Percentiles rank a stretch among this genome's conserved stretches.
Conservation (phyloP, 2,888 invertebrate genomes). For the Amblyjoppa proteus region DNA sequence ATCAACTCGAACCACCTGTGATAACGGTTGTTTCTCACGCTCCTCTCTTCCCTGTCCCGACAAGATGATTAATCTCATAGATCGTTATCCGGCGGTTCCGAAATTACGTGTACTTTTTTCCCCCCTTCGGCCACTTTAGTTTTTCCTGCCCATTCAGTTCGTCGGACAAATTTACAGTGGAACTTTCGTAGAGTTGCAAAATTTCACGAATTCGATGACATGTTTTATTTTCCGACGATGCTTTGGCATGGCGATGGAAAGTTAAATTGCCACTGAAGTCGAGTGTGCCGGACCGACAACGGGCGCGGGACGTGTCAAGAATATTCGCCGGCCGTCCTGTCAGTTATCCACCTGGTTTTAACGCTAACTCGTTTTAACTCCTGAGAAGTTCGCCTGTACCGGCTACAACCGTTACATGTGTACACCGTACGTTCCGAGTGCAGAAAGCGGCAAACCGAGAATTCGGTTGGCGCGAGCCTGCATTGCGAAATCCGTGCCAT, state of each 20-base stretch:
- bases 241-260: background rate
- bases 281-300: background rate
- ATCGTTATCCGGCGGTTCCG: constrained; percentile 35
- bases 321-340: background rate
- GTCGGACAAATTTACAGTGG: background rate
- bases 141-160: background rate
- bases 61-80: constrained; percentile 51
- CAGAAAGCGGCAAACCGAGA: constrained; percentile 1
- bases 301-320: background rate
- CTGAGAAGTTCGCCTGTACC: constrained; percentile 1
- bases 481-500: constrained; percentile 73
- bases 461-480: constrained; percentile 62
- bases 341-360: background rate
- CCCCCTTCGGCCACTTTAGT: background rate
- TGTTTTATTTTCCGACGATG: background rate
- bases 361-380: background rate
- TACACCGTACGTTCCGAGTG: background rate
- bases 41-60: constrained; percentile 17
- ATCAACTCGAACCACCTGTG: constrained; percentile 9
- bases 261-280: background rate
- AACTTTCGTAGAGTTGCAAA: background rate
- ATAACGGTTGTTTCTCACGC: constrained; percentile 42
- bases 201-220: background rate
- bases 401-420: background rate
- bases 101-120: constrained; percentile 4